Conservation (phyloP, 1,140 invertebrate species). For the Pectinophora gossypiella region DNA sequence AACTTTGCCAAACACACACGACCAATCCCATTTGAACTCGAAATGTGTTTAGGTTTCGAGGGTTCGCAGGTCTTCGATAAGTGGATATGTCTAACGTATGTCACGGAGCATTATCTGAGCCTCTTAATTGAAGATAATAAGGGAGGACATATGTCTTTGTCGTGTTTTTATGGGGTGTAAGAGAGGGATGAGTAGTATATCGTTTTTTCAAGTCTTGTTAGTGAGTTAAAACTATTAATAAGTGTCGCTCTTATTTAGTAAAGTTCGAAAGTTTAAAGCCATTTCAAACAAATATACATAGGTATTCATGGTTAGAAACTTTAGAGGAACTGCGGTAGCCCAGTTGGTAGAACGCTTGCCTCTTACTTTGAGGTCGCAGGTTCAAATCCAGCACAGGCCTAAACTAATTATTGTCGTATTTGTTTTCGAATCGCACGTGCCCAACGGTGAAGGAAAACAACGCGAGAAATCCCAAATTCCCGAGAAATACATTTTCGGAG, state of each 20-base stretch:
- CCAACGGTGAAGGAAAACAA: too few species aligned
- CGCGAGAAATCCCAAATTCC: too few species aligned
- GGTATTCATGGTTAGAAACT: too few species aligned
- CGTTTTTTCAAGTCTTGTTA: slow-evolving; percentile 58
- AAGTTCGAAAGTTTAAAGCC: not conserved
- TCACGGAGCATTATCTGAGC: slow-evolving; percentile 60
- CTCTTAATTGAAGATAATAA: slow-evolving; percentile 73
- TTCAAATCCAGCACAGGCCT: too few species aligned
- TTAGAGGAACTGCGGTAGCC: too few species aligned
- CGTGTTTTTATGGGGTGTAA: slow-evolving; percentile 64
- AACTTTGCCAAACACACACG: slow-evolving; percentile 18
- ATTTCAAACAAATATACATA: not conserved
- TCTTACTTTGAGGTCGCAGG: too few species aligned
- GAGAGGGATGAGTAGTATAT: slow-evolving; percentile 43
- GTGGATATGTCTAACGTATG: slow-evolving; percentile 48
- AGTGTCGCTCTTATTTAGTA: slow-evolving; percentile 27
- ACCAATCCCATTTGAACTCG: slow-evolving; percentile 26
- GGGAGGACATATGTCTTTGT: slow-evolving; percentile 68
- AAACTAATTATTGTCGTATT: too few species aligned
- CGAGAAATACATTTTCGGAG: too few species aligned
- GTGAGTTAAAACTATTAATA: slow-evolving; percentile 53
- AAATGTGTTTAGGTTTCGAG: slow-evolving; percentile 11
- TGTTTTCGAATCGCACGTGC: too few species aligned
- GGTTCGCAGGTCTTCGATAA: slow-evolving; percentile 4
- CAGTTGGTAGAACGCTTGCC: too few species aligned